These are phyloP conservation scores for Lithobates sylvaticus DNA, from an alignment of 2,797 vertebrate genomes.

Conservation along the genomic window DNA sequence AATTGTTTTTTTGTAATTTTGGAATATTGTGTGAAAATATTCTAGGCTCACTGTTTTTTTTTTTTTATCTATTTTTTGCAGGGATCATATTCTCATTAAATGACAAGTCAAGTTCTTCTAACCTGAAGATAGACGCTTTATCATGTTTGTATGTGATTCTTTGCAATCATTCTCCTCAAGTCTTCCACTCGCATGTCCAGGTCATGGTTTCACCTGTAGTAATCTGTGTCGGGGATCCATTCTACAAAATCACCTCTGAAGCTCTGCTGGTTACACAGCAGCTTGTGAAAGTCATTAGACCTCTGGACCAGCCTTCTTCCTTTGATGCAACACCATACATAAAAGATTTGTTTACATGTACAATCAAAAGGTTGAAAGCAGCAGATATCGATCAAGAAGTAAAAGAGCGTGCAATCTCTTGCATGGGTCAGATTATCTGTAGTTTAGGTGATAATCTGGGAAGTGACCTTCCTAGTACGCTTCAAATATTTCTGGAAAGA, in stretches of 20 bases:
- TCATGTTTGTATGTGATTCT: slow-evolving; percentile 97
- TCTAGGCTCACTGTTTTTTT: slow-evolving; percentile 39
- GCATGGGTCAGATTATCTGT: slow-evolving; percentile 99
- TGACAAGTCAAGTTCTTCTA: slow-evolving; percentile 98
- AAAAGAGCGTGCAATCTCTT: slow-evolving; percentile 97
- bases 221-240: slow-evolving; percentile 96
- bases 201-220: slow-evolving; percentile 96
- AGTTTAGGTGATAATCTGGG: slow-evolving; percentile 94
- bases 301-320: slow-evolving; percentile 88
- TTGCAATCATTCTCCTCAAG: slow-evolving; percentile 94
- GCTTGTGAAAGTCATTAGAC: slow-evolving; percentile 96
- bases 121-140: slow-evolving; percentile 97
- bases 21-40: neutral
- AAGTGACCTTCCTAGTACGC: slow-evolving; percentile 89
- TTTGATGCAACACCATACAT: slow-evolving; percentile 97
- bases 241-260: slow-evolving; percentile 99
- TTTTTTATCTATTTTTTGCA: slow-evolving; percentile 69
- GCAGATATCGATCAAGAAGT: slow-evolving; percentile 99
- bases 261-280: slow-evolving; percentile 97
- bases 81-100: slow-evolving; percentile 98
- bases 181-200: slow-evolving; percentile 97
- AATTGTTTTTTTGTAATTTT: no score
- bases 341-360: slow-evolving; percentile 94
- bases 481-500: slow-evolving; percentile 97
- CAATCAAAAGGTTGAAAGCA: slow-evolving; percentile 94